Percentiles rank a stretch among this genome's conserved stretches.
Conservation (phyloP, 2,113 vertebrate species). For the Oenanthe melanoleuca region DNA sequence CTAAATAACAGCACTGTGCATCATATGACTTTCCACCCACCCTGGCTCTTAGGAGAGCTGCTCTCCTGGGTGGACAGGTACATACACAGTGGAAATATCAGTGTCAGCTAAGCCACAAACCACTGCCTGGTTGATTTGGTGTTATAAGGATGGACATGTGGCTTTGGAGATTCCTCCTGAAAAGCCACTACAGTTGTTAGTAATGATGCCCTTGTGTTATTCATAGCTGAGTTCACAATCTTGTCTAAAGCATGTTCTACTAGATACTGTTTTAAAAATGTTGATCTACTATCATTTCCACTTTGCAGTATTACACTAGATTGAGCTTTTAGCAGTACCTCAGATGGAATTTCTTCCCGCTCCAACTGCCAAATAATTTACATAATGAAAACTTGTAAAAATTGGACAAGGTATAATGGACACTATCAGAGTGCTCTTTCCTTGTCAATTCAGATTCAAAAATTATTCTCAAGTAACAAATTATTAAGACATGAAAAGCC, state of each 20-base stretch:
- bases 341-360: not conserved
- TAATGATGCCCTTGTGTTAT: not conserved
- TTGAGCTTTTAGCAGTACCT: not conserved
- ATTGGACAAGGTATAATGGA: not conserved
- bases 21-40: not conserved
- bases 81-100: not conserved
- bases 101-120: rapidly evolving
- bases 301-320: not conserved
- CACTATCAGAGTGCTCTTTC: not conserved
- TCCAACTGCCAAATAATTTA: not conserved
- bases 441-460: not conserved
- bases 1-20: not conserved
- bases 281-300: not conserved
- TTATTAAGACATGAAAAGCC: not conserved
- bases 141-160: not conserved
- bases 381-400: not conserved
- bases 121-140: rapidly evolving
- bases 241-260: not conserved
- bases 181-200: not conserved
- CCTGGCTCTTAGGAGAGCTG: not conserved
- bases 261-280: not conserved
- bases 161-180: not conserved
- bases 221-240: not conserved
- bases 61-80: not conserved
- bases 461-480: not conserved